A percentile compares a stretch with the other conserved stretches of the same genome.
phyloP scores from a whole-genome alignment of 2,113 vertebrate species.

The Hyperoodon ampullatus region DNA sequence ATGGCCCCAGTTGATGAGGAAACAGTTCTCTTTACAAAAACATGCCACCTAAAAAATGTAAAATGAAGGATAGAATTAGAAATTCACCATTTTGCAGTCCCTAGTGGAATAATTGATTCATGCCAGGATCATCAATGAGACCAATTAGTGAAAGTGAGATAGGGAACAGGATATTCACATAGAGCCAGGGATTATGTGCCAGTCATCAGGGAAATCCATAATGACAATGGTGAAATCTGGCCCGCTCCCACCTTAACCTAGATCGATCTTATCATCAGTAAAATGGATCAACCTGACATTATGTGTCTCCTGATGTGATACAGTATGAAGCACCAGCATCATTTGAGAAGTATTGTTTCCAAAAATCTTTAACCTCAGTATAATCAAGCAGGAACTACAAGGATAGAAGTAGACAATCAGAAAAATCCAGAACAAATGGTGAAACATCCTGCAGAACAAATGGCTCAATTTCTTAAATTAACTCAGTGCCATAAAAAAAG shows the following conservation, averaged over 20 bases:
- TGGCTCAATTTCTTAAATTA: not conserved
- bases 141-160: not conserved
- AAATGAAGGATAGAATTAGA: not conserved
- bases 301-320: not conserved
- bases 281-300: not conserved
- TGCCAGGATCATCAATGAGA: not conserved
- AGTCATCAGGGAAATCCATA: not conserved
- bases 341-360: not conserved
- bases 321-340: not conserved
- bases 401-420: not conserved
- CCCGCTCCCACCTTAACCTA: not conserved
- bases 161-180: not conserved
- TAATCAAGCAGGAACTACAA: not conserved
- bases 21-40: not conserved
- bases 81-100: not conserved
- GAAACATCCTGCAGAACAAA: not conserved
- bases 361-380: not conserved
- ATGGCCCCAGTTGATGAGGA: not conserved
- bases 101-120: constrained; percentile 7
- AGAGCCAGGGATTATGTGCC: not conserved
- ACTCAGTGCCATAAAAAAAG: not conserved
- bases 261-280: not conserved
- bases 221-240: not conserved
- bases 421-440: constrained; percentile 11
- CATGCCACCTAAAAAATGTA: not conserved